Evolutionary conservation across 1,140 invertebrate genomes (phyloP), one percentile per base, ranked within the genome.

Genomic region (Dreissena polymorpha): DNA sequence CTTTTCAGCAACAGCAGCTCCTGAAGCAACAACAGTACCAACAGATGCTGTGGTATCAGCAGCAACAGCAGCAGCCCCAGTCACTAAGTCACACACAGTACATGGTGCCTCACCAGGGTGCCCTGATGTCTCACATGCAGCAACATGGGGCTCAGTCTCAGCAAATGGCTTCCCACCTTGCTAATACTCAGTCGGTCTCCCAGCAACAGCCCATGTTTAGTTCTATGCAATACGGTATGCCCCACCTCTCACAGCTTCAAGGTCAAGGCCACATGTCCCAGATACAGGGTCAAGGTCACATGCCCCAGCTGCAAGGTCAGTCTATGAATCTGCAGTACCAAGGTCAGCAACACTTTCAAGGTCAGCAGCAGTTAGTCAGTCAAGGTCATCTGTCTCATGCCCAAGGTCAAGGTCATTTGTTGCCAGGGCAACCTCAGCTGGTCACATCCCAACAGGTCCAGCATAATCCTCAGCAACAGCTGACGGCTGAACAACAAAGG

Each of bases 401-500:
- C 18, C 49, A 57, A 63, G 72, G 72, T 55, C 72, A 75, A 63
- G 29, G 14, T 21, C 18, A 16, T 68, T 71, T 53, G 64, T 82
- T 82, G 79, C 49, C 84, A 76, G 60, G 77, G 25, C 75, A 84
- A 39, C 49, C 80, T 71, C 73, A 77, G 12, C 79, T 68, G 55
- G 64, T 75, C 51, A 75, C 72, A n/a, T 69, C 82, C 29, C 85
- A 86, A 72, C 75, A 83, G 18, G 10, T 53, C 18, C 73, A 75
- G 25, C 21, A 60, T n/a, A 60, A 60, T 23, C 57, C 60, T 23
- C 85, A 78, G 16, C 74, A 83, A 68, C 74, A 83, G 6, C n/a
- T 77, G 29, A 82, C 68, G 23, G 3, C 85, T 78, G 69, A 84
- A 39, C 75, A 87, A 63, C 93, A 94, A 90, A 92, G 74, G 71